These are phyloP conservation scores for Creontiades dilutus DNA, from an alignment of 2,888 invertebrate species.

Conservation along the genomic window DNA sequence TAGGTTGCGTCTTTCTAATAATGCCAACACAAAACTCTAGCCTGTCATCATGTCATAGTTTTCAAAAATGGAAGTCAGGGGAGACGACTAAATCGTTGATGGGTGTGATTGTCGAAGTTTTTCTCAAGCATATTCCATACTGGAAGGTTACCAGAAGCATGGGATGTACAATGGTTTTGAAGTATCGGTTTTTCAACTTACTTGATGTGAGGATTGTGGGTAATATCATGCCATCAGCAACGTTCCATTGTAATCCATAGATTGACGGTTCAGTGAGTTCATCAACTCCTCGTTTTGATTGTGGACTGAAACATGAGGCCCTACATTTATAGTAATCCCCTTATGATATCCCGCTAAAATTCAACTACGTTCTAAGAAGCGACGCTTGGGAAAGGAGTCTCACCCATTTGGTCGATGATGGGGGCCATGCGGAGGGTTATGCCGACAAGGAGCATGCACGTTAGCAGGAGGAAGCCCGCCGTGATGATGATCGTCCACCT, in stretches of 20 bases:
- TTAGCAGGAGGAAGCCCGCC: constrained; percentile 90
- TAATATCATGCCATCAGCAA: constrained; percentile 73
- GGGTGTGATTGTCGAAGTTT: too few relatives aligned
- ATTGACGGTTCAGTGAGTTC: constrained; percentile 84
- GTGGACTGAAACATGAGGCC: constrained; percentile 84
- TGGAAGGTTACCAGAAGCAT: too few relatives aligned
- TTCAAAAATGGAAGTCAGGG: too few relatives aligned
- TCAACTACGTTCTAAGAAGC: constrained; percentile 31
- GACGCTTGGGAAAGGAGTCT: constrained; percentile 78
- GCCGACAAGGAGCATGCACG: constrained; percentile 93
- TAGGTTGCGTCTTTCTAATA: too few relatives aligned
- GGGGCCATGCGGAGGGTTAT: constrained; percentile 96
- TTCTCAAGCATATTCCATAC: too few relatives aligned
- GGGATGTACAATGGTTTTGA: too few relatives aligned
- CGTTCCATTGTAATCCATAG: constrained; percentile 74
- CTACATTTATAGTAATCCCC: constrained; percentile 74
- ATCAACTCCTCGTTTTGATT: constrained; percentile 93
- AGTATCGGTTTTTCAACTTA: background rate
- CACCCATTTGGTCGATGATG: constrained; percentile 96
- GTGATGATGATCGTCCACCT: constrained; percentile 95
- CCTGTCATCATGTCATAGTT: too few relatives aligned
- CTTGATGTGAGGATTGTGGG: constrained; percentile 70
- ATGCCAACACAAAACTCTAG: too few relatives aligned
- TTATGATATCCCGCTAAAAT: background rate
- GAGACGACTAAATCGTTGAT: too few relatives aligned